Evolutionary conservation across 2,888 invertebrate species (phyloP).

Genomic region (Drosophila buzzatii): DNA sequence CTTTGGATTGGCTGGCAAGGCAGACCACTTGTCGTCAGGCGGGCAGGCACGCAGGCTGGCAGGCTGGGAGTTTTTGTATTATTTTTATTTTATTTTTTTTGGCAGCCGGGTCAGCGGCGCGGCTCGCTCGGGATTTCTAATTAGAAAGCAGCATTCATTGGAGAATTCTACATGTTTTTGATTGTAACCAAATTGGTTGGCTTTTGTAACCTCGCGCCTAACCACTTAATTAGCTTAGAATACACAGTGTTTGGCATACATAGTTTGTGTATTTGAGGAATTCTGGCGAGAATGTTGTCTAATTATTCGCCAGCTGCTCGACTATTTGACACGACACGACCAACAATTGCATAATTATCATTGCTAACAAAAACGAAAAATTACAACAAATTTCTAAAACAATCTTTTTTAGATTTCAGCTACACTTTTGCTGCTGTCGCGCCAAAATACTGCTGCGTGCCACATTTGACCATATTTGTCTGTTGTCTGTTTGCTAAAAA

Average conservation of each 20-base stretch:
- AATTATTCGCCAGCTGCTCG: conserved; percentile 60
- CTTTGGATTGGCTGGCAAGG: conserved; percentile 59
- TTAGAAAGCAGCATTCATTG: conserved; percentile 56
- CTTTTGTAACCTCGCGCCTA: conserved; percentile 47
- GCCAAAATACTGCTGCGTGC: conserved; percentile 71
- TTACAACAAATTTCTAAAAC: conserved; percentile 16
- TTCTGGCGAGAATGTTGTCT: conserved; percentile 52
- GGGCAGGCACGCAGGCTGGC: conserved; percentile 22
- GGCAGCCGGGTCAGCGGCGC: conserved; percentile 15
- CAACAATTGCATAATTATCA: conserved; percentile 64
- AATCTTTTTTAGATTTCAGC: conserved; percentile 31
- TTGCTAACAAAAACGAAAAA: conserved; percentile 12
- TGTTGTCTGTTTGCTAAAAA: conserved; percentile 28
- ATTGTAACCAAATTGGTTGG: conserved; percentile 26
- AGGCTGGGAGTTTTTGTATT: conserved; percentile 4
- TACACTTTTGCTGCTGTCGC: conserved; percentile 8
- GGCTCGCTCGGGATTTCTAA: conserved; percentile 44
- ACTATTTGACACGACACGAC: conserved; percentile 34
- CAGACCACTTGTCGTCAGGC: conserved; percentile 76
- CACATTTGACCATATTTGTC: conserved; percentile 75
- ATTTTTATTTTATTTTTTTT: conserved; percentile 7
- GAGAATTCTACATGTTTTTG: conserved; percentile 34
- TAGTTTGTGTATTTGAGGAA: conserved; percentile 28
- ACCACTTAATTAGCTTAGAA: conserved; percentile 62
- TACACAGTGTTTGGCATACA: not conserved